Percentiles rank a stretch among this genome's conserved stretches.
These are phyloP conservation scores for Metalampra italica DNA, from an alignment of 2,888 invertebrate species.

Conservation along the genomic window DNA sequence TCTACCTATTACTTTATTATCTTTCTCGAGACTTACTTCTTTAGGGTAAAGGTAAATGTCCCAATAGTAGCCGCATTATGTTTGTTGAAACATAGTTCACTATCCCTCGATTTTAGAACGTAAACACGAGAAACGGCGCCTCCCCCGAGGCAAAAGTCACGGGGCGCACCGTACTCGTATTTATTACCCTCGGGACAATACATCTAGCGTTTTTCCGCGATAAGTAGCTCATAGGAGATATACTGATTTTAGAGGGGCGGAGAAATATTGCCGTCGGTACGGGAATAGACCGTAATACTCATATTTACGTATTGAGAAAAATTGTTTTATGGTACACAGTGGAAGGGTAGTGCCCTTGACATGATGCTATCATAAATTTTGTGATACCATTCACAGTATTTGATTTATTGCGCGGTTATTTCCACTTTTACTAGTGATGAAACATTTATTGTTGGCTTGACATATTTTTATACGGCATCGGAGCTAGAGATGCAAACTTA, in stretches of 20 bases:
- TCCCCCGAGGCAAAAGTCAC: slow-evolving; percentile 44
- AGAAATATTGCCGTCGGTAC: slow-evolving; percentile 42
- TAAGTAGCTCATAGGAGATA: slow-evolving; percentile 65
- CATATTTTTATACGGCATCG: too few relatives aligned
- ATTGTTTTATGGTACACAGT: neutral
- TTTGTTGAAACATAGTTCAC: neutral
- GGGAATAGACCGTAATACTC: slow-evolving; percentile 9
- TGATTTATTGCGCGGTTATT: too few relatives aligned
- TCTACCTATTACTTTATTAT: too few relatives aligned
- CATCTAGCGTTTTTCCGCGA: slow-evolving; percentile 56
- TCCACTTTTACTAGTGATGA: too few relatives aligned
- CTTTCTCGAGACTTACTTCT: too few relatives aligned
- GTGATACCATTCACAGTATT: too few relatives aligned
- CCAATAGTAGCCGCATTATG: too few relatives aligned
- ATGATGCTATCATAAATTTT: too few relatives aligned
- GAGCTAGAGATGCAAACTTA: too few relatives aligned
- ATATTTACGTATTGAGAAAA: neutral
- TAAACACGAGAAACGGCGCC: slow-evolving; percentile 21
- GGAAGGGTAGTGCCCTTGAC: too few relatives aligned
- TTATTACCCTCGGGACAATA: slow-evolving; percentile 61
- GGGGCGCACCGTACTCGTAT: slow-evolving; percentile 36
- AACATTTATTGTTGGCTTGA: too few relatives aligned
- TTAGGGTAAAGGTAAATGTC: too few relatives aligned
- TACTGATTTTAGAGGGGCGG: slow-evolving; percentile 59
- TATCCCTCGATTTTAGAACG: slow-evolving; percentile 21